A percentile compares a stretch with the other conserved stretches of the same genome.
Conservation (phyloP, 92 coral and sea anemone species). For the Parazoanthus swiftii region DNA sequence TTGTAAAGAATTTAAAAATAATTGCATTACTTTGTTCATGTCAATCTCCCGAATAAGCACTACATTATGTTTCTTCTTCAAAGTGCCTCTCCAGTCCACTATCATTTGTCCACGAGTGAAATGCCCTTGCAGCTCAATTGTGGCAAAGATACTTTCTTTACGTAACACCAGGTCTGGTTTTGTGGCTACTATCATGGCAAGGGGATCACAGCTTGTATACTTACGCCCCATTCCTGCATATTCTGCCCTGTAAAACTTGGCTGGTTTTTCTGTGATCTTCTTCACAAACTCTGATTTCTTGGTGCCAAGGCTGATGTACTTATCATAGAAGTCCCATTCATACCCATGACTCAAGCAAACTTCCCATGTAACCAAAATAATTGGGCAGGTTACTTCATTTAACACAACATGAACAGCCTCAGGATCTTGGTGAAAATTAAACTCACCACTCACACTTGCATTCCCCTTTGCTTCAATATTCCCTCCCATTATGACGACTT, state of each 20-base stretch:
- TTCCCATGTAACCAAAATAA: slow-evolving; percentile 82
- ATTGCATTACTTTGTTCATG: slow-evolving; percentile 53
- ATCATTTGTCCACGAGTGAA: slow-evolving; percentile 92
- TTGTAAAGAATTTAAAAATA: slow-evolving; percentile 57
- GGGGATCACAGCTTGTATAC: slow-evolving; percentile 60
- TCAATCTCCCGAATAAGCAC: slow-evolving; percentile 59
- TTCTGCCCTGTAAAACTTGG: slow-evolving; percentile 55
- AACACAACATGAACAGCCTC: slow-evolving; percentile 86
- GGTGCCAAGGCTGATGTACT: slow-evolving; percentile 55
- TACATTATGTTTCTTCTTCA: slow-evolving; percentile 68
- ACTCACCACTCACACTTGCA: slow-evolving; percentile 74
- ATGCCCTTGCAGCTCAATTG: slow-evolving; percentile 79
- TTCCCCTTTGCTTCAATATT: slow-evolving; percentile 89
- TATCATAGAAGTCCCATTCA: slow-evolving; percentile 62
- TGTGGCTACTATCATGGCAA: slow-evolving; percentile 73
- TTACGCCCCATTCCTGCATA: slow-evolving; percentile 50
- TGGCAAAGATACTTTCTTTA: slow-evolving; percentile 69
- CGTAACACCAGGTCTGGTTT: slow-evolving; percentile 65
- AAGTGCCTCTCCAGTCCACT: slow-evolving; percentile 84
- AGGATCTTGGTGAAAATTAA: slow-evolving; percentile 84
- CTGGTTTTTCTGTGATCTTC: slow-evolving; percentile 54
- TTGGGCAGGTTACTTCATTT: slow-evolving; percentile 68
- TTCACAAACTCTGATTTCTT: slow-evolving; percentile 60
- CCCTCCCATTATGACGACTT: slow-evolving; percentile 88
- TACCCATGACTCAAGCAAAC: slow-evolving; percentile 65